Evolutionary conservation across 2,888 invertebrate genomes (phyloP).

Genomic region (Clepsis dumicolana): DNA sequence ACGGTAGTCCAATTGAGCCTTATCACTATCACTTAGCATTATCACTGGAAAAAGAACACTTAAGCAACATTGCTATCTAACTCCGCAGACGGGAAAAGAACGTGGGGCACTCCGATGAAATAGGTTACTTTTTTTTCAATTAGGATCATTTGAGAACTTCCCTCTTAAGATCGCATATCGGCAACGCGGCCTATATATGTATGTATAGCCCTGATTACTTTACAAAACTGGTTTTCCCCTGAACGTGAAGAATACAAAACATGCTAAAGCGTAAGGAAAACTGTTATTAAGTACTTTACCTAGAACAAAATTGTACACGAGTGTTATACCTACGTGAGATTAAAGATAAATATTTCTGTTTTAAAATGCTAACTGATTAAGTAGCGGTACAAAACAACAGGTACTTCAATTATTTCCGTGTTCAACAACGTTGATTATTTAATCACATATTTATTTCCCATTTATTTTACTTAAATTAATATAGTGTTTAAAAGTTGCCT

Average conservation of each 20-base stretch:
- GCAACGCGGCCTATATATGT: constrained; percentile 29
- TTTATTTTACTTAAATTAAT: too few species aligned
- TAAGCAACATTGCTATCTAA: constrained; percentile 38
- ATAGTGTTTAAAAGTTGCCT: too few species aligned
- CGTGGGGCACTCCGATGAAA: constrained; percentile 36
- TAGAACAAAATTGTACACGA: not conserved
- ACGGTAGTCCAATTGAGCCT: constrained; percentile 17
- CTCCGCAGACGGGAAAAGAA: constrained; percentile 31
- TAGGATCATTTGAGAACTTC: constrained; percentile 50
- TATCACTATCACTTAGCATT: constrained; percentile 29
- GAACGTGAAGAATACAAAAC: constrained; percentile 21
- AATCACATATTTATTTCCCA: too few species aligned
- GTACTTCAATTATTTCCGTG: not conserved
- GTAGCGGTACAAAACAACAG: not conserved
- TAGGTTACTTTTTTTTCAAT: constrained; percentile 48
- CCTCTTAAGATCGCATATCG: constrained; percentile 46
- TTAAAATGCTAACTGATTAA: not conserved
- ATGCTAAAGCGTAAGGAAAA: not conserved
- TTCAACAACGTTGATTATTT: not conserved
- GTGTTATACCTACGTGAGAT: not conserved
- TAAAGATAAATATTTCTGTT: not conserved
- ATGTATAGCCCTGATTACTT: constrained; percentile 55
- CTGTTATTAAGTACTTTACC: not conserved
- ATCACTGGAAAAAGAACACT: constrained; percentile 30
- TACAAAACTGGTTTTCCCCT: constrained; percentile 44